phyloP scores from a whole-genome alignment of 2,113 vertebrate genomes.

The Crotophaga sulcirostris region DNA sequence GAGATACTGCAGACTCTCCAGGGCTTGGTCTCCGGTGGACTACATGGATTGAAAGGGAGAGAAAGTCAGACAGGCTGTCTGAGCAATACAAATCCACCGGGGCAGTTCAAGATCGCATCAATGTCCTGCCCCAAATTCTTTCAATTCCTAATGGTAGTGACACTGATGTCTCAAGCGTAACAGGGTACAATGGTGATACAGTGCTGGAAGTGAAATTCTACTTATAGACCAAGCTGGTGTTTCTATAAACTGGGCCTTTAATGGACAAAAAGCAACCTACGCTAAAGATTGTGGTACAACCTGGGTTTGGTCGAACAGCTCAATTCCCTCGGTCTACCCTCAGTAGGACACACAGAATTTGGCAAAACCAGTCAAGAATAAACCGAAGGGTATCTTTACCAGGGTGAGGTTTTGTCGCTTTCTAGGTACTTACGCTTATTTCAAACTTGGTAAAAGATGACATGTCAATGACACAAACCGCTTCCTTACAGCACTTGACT shows the following conservation, averaged over 20 bases:
- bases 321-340: not conserved
- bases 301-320: not conserved
- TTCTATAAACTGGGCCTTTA: not conserved
- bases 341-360: not conserved
- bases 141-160: not conserved
- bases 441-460: slow-evolving; percentile 99
- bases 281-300: not conserved
- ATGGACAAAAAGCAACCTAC: not conserved
- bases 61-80: not conserved
- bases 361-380: not conserved
- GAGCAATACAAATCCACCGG: not conserved
- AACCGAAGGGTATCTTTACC: not conserved
- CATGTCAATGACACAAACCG: slow-evolving; percentile 97
- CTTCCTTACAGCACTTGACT: slow-evolving; percentile 98
- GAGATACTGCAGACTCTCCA: slow-evolving; percentile 89
- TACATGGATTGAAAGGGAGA: slow-evolving; percentile 26
- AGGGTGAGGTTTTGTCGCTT: not conserved
- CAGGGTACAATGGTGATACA: not conserved
- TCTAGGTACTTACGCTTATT: slow-evolving; percentile 86
- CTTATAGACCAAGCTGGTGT: not conserved
- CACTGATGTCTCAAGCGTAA: fast-evolving
- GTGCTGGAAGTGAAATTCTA: not conserved
- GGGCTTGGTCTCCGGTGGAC: slow-evolving; percentile 88
- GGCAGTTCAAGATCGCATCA: not conserved
- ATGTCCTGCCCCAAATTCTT: not conserved